A percentile compares a stretch with the other conserved stretches of the same genome.
Evolutionary conservation across 2,113 vertebrate genomes (phyloP).

Genomic region (Glareola pratincola): DNA sequence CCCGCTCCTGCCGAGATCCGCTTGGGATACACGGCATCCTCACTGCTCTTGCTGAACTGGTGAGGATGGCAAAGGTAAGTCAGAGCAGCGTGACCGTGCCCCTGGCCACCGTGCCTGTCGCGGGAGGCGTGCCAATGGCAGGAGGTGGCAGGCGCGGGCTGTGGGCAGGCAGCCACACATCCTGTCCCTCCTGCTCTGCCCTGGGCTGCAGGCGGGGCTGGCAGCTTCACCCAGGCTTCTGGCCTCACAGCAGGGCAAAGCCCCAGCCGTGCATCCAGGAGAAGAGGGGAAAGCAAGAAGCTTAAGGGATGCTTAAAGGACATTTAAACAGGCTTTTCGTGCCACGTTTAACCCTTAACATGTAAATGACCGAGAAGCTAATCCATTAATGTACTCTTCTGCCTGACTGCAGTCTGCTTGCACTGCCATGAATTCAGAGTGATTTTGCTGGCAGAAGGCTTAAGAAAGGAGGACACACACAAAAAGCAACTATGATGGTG

Average conservation of each 20-base stretch:
- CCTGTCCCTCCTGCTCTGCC: not conserved
- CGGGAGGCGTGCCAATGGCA: not conserved
- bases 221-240: not conserved
- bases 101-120: accelerated
- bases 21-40: not conserved
- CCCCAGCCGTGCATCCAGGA: not conserved
- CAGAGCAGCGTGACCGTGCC: accelerated
- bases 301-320: not conserved
- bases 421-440: not conserved
- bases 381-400: not conserved
- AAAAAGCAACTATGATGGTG: not conserved
- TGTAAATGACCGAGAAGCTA: not conserved
- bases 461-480: not conserved
- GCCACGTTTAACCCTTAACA: not conserved
- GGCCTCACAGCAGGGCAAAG: not conserved
- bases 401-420: not conserved
- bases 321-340: not conserved
- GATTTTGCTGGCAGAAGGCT: not conserved
- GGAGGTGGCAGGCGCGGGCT: not conserved
- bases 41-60: not conserved
- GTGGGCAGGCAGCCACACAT: not conserved
- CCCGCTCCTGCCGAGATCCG: not conserved
- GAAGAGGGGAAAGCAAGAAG: not conserved
- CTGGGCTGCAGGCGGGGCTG: not conserved
- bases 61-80: not conserved